Evolutionary conservation across 2,797 vertebrate genomes (phyloP).

Genomic region (Saxicola maurus): DNA sequence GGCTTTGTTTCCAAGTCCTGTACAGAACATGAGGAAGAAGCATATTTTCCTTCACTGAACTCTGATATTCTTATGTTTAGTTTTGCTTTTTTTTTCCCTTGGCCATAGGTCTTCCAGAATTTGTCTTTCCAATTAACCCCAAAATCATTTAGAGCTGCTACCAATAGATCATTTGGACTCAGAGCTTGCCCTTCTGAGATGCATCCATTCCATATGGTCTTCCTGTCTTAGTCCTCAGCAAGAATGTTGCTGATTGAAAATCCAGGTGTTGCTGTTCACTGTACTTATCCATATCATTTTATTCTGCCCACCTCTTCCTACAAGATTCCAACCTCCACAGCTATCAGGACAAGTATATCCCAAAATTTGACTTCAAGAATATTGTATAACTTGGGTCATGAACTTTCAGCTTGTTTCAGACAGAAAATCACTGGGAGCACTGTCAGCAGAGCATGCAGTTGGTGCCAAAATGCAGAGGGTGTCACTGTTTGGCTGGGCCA

Average conservation of each 20-base stretch:
- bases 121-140: neutral
- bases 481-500: neutral
- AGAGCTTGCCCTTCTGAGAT: neutral
- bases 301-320: neutral
- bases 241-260: neutral
- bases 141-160: neutral
- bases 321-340: neutral
- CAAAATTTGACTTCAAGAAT: neutral
- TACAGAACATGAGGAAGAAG: neutral
- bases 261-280: neutral
- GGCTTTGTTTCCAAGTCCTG: conserved; percentile 80
- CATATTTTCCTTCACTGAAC: neutral
- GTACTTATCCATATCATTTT: neutral
- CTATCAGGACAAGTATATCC: neutral
- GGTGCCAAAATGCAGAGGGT: neutral
- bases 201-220: neutral
- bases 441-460: neutral
- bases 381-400: neutral
- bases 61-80: neutral
- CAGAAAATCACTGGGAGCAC: neutral
- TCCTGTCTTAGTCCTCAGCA: neutral
- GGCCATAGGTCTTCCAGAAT: neutral
- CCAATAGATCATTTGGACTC: neutral
- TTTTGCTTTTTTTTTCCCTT: rapidly evolving
- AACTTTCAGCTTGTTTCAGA: neutral